phyloP scores from a whole-genome alignment of 2,113 vertebrate species.

The Sisor rabdophorus region DNA sequence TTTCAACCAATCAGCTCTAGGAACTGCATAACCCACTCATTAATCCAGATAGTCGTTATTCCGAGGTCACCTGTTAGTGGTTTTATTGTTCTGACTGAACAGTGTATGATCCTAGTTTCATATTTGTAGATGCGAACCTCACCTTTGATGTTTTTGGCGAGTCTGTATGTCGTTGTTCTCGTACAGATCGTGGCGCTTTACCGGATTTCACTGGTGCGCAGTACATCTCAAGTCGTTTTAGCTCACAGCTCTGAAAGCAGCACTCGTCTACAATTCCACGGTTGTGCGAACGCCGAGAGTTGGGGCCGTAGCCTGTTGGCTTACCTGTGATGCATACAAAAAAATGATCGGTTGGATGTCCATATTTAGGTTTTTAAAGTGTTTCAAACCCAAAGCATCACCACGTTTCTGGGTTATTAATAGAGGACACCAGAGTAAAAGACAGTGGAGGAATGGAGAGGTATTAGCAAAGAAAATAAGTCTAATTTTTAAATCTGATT shows the following conservation, averaged over 20 bases:
- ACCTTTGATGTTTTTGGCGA: constrained; percentile 84
- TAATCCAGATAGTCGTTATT: too few relatives aligned
- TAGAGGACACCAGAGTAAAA: neutral
- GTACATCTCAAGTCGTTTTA: constrained; percentile 96
- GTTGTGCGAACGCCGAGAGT: constrained; percentile 80
- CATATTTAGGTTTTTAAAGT: neutral
- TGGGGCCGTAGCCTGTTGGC: constrained; percentile 91
- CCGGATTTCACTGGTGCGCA: constrained; percentile 88
- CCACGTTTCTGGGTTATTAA: neutral
- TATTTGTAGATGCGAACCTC: constrained; percentile 26
- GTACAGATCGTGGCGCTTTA: constrained; percentile 85
- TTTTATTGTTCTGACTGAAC: too few relatives aligned
- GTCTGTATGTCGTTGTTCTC: constrained; percentile 93
- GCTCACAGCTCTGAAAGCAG: constrained; percentile 98
- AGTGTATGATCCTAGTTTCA: neutral
- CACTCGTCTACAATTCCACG: constrained; percentile 97
- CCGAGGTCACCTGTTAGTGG: too few relatives aligned
- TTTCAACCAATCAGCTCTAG: too few relatives aligned
- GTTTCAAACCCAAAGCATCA: neutral
- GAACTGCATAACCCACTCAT: too few relatives aligned
- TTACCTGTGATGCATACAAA: constrained; percentile 73
- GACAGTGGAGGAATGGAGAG: neutral
- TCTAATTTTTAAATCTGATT: neutral
- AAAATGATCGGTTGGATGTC: neutral
- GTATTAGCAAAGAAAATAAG: neutral